Conservation (phyloP, 2,797 vertebrate genomes). For the Danio jaintianensis region DNA sequence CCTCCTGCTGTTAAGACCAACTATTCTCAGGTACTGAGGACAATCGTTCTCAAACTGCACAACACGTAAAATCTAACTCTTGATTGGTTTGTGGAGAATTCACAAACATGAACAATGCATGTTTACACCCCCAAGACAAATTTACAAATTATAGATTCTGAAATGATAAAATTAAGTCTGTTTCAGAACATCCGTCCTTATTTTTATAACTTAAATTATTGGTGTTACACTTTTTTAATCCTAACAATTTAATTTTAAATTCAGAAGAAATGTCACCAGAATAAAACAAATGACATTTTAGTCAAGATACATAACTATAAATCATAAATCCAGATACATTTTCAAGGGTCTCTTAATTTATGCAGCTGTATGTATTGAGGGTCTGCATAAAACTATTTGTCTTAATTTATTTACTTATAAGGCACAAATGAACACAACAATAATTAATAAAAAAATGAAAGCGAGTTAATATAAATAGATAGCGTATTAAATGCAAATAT, state of each 20-base stretch:
- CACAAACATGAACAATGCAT: not conserved
- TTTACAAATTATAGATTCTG: not conserved
- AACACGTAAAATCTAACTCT: not conserved
- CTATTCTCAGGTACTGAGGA: not conserved
- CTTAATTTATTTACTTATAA: too few relatives aligned
- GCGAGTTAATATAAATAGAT: too few relatives aligned
- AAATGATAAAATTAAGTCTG: not conserved
- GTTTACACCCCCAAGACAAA: conserved; percentile 4
- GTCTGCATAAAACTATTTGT: too few relatives aligned
- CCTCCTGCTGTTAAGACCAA: not conserved
- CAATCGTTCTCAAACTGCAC: not conserved
- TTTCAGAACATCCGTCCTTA: not conserved
- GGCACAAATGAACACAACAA: too few relatives aligned
- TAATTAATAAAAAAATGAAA: too few relatives aligned
- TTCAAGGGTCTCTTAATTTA: too few relatives aligned
- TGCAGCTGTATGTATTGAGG: too few relatives aligned
- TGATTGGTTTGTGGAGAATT: not conserved
- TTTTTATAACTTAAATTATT: not conserved
- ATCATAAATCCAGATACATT: too few relatives aligned
- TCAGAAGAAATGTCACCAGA: not conserved
- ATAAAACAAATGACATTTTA: not conserved
- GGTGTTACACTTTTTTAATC: too few relatives aligned
- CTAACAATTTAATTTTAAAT: not conserved
- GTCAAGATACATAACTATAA: too few relatives aligned
- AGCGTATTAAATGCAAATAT: too few relatives aligned